phyloP scores from a whole-genome alignment of 1,140 invertebrate species.

The Acromyrmex charruanus region DNA sequence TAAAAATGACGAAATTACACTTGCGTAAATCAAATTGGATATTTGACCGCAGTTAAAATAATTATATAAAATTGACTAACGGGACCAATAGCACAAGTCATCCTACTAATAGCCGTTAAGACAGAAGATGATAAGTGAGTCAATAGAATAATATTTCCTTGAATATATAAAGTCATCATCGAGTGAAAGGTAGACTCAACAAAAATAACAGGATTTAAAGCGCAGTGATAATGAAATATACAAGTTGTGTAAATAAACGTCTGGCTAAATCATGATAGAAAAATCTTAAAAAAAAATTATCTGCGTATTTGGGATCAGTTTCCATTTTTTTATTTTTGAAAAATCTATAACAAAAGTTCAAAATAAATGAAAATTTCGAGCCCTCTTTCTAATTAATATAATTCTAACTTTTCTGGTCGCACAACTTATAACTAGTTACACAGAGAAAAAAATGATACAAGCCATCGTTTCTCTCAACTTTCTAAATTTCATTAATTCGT shows the following conservation, averaged over 20 bases:
- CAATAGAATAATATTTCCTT: slow-evolving; percentile 40
- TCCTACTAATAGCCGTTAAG: slow-evolving; percentile 38
- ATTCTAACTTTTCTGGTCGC: background rate
- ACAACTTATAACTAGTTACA: slow-evolving; percentile 1
- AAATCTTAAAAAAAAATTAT: slow-evolving; percentile 13
- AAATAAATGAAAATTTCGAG: background rate
- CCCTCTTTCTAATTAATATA: background rate
- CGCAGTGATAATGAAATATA: slow-evolving; percentile 16
- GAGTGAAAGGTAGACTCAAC: slow-evolving; percentile 28
- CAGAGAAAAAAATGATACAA: background rate
- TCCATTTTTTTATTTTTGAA: background rate
- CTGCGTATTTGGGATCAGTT: background rate
- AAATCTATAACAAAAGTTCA: background rate
- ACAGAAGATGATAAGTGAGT: slow-evolving; percentile 32
- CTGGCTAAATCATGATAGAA: slow-evolving; percentile 2
- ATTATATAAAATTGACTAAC: slow-evolving; percentile 44
- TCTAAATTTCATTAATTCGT: slow-evolving; percentile 15
- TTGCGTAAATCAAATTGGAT: slow-evolving; percentile 30
- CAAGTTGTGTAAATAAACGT: slow-evolving; percentile 44
- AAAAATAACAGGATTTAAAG: slow-evolving; percentile 40
- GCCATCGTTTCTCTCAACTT: background rate
- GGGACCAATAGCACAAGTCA: slow-evolving; percentile 50
- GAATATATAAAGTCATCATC: slow-evolving; percentile 11
- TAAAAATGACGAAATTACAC: background rate
- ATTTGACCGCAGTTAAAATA: slow-evolving; percentile 29